Conservation (phyloP, 2,888 invertebrate genomes). For the Drosophila hamatofila region DNA sequence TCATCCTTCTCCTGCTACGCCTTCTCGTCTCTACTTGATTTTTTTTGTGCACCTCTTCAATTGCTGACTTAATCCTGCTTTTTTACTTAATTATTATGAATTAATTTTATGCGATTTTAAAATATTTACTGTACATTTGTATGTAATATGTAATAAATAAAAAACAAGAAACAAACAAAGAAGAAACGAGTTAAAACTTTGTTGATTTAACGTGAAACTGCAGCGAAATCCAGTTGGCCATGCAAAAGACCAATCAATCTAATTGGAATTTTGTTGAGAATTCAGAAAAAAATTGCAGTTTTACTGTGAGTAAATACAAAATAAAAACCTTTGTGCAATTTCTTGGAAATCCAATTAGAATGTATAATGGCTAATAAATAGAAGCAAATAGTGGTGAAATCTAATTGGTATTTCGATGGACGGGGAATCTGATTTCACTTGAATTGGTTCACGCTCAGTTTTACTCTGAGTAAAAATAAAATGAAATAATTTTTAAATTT, state of each 20-base stretch:
- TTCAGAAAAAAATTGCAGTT: too few relatives aligned
- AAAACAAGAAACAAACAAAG: constrained; percentile 48
- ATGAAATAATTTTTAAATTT: too few relatives aligned
- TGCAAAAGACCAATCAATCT: background rate
- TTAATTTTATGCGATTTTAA: constrained; percentile 76
- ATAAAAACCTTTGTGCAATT: too few relatives aligned
- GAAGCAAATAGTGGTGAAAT: too few relatives aligned
- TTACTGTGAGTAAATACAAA: too few relatives aligned
- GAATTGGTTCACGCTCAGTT: background rate
- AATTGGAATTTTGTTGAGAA: background rate
- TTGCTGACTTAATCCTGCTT: constrained; percentile 69
- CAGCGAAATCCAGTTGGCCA: background rate
- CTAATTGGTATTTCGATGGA: too few relatives aligned
- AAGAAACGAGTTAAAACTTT: background rate
- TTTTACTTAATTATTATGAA: constrained; percentile 77
- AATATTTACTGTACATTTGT: constrained; percentile 77
- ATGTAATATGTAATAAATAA: constrained; percentile 72
- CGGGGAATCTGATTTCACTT: rapidly evolving
- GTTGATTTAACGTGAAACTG: background rate
- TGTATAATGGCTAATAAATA: too few relatives aligned
- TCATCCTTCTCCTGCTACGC: background rate
- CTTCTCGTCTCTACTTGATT: background rate
- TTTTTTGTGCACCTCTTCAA: constrained; percentile 63
- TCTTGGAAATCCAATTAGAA: too few relatives aligned
- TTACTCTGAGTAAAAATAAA: background rate